A percentile compares a stretch with the other conserved stretches of the same genome.
Evolutionary conservation across 2,113 vertebrate genomes (phyloP).

Genomic region (Gopherus evgoodei): DNA sequence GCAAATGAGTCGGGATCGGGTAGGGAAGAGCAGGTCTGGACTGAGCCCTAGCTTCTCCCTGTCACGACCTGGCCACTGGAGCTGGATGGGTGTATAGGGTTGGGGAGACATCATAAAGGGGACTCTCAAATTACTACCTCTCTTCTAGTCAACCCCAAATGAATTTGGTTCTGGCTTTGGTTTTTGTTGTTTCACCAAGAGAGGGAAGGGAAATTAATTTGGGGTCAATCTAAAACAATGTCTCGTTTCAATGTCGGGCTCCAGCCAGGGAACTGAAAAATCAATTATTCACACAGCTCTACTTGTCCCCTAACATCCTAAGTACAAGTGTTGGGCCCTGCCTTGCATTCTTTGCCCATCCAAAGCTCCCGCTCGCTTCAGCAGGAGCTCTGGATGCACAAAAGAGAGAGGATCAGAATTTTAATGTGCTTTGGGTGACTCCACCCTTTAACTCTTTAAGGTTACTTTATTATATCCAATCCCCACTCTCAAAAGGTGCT

Average conservation of each 20-base stretch:
- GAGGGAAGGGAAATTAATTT: no score
- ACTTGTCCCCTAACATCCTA: background rate
- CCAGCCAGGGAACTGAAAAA: no score
- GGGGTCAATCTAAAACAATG: no score
- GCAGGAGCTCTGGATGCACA: background rate
- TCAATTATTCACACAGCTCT: background rate
- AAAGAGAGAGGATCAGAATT: background rate
- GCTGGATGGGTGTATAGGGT: accelerated
- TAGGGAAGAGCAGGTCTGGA: no score
- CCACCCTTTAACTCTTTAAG: background rate
- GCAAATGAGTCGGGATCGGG: background rate
- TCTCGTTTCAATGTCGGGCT: no score
- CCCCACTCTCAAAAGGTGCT: background rate
- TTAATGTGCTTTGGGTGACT: background rate
- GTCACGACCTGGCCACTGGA: accelerated
- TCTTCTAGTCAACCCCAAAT: background rate
- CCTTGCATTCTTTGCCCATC: background rate
- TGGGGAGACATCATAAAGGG: accelerated
- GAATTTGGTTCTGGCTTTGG: background rate
- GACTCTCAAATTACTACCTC: background rate
- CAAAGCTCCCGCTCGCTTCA: background rate
- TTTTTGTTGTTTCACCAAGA: background rate
- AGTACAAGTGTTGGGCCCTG: background rate
- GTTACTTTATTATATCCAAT: background rate
- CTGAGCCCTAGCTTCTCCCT: background rate